Evolutionary conservation across 2,888 invertebrate species (phyloP).

Genomic region (Amiota communis): DNA sequence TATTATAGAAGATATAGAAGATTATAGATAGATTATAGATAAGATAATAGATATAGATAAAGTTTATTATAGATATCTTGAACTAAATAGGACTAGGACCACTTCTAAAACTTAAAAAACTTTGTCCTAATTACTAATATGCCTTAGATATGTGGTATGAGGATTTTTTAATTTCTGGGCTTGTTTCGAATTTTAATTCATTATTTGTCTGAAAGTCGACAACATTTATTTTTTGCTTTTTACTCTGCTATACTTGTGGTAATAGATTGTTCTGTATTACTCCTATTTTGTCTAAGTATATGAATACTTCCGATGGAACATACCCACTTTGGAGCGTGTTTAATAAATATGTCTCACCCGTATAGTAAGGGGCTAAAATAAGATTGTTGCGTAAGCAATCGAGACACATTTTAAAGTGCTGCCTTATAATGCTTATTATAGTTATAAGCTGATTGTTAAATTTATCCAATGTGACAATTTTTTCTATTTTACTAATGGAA

Average conservation of each 20-base stretch:
- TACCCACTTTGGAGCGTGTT: background rate
- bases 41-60: too few relatives aligned
- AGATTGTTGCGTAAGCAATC: background rate
- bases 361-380: background rate
- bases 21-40: too few relatives aligned
- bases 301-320: background rate
- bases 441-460: too few relatives aligned
- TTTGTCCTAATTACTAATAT: too few relatives aligned
- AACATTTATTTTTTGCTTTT: background rate
- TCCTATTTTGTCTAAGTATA: background rate
- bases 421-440: background rate
- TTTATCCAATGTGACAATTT: too few relatives aligned
- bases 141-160: too few relatives aligned
- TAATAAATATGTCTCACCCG: background rate
- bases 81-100: too few relatives aligned
- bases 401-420: background rate
- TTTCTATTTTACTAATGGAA: too few relatives aligned
- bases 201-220: background rate
- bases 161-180: too few relatives aligned
- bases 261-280: background rate
- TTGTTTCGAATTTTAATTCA: background rate
- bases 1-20: too few relatives aligned
- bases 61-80: too few relatives aligned
- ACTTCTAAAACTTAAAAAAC: too few relatives aligned
- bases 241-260: background rate